Evolutionary conservation across 2,888 invertebrate genomes (phyloP).

Genomic region (Tupiocoris notatus): DNA sequence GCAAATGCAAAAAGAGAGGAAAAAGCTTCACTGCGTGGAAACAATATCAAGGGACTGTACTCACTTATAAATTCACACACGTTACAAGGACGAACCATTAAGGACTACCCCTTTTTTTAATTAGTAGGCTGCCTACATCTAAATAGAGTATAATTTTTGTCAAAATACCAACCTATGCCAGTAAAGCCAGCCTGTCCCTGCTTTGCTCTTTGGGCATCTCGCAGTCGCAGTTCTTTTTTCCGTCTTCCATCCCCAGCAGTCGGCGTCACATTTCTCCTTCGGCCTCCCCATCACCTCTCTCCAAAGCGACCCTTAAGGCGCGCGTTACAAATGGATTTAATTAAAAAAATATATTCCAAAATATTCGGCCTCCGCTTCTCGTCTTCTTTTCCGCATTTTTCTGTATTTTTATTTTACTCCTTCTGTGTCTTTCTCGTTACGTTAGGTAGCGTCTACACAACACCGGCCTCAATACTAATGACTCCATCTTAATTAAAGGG

Average conservation of each 20-base stretch:
- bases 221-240: not conserved
- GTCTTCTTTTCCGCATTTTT: not conserved
- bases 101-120: slow-evolving; percentile 43
- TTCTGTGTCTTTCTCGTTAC: slow-evolving; percentile 5
- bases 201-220: not conserved
- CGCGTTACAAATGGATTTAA: slow-evolving; percentile 47
- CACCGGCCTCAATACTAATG: slow-evolving; percentile 21
- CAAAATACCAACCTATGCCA: slow-evolving; percentile 45
- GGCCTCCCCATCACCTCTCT: slow-evolving; percentile 19
- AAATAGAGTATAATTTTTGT: slow-evolving; percentile 47
- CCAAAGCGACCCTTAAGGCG: slow-evolving; percentile 31
- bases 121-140: slow-evolving; percentile 45
- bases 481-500: slow-evolving; percentile 41
- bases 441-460: slow-evolving; percentile 33
- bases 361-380: slow-evolving; percentile 37
- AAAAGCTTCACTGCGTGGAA: slow-evolving; percentile 18
- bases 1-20: slow-evolving; percentile 27
- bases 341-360: slow-evolving; percentile 47
- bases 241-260: not conserved
- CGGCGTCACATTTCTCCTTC: not conserved
- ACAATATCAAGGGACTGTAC: slow-evolving; percentile 41
- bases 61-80: slow-evolving; percentile 44
- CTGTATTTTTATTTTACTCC: slow-evolving; percentile 6
- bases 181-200: not conserved
- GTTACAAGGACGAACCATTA: slow-evolving; percentile 41